Evolutionary conservation across 2,888 invertebrate species (phyloP), one percentile per base, ranked within the genome.

Genomic region (Argyresthia goedartella): DNA sequence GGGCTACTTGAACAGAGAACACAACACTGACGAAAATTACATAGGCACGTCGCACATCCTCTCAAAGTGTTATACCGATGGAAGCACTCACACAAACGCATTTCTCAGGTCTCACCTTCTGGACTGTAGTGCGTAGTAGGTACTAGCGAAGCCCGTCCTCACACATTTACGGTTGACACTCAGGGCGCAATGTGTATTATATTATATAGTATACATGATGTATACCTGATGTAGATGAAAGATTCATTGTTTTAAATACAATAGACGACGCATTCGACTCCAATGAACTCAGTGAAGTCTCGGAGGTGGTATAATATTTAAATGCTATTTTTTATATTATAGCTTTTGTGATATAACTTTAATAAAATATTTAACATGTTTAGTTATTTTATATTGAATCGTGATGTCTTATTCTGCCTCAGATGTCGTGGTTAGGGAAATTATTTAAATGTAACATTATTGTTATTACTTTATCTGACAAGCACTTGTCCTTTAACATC

Each of bases 271-370:
- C 25, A 25, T 25, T 25, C 25, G 25, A 25, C 25, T 25, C 25
- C 3, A 25, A 39, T 39, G 39, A 39, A 39, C 9, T 4, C 4
- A 8, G 8, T 39, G 8, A 9, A 11, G 2, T 11, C n/a, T 6
- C n/a, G 39, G n/a, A 9, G 9, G n/a, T 39, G 9, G 9, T 39
- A 39, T 39, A 9, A 11, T 51, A 51, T 44, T 51, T 45, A 44
- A 45, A 44, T 41, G 44, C 25, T 51, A 45, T 51, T 50, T 43
- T 50, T 35, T 44, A 51, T 44, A 44, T 25, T 50, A 43, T 51
- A 43, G 44, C 11, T 44, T 51, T 51, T 51, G 51, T 51, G 35
- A 44, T 51, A 45, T 44, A 36, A 14, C 34, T 45, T 51, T 44
- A 33, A 45, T 44, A 41, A 34, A 34, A 44, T 50, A 43, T 50